These are phyloP conservation scores for Eulacestoma nigropectus DNA, from an alignment of 2,113 vertebrate genomes.

Conservation along the genomic window DNA sequence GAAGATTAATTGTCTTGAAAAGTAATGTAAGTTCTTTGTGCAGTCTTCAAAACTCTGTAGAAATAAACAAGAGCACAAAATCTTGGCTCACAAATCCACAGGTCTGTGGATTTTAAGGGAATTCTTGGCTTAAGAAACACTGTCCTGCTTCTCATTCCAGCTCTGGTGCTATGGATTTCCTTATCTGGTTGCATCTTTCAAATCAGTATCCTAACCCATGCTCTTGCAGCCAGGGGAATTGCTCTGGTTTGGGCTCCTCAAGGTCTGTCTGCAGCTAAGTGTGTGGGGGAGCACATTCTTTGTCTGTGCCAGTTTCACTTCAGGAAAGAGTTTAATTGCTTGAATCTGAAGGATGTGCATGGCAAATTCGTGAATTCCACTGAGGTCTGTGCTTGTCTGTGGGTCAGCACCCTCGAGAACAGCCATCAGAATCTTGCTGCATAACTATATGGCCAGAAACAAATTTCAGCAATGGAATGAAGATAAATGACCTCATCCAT, in stretches of 20 bases:
- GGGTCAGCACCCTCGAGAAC: background rate
- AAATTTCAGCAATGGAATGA: background rate
- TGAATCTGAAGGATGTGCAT: background rate
- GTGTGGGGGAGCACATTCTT: background rate
- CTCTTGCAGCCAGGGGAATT: background rate
- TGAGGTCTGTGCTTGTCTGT: background rate
- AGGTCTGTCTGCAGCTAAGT: background rate
- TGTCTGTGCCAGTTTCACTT: background rate
- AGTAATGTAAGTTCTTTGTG: background rate
- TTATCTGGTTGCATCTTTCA: background rate
- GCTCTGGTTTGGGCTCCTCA: background rate
- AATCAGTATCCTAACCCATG: background rate
- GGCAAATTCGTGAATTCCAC: background rate
- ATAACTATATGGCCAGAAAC: background rate
- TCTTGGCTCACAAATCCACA: background rate
- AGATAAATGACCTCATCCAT: slow-evolving; percentile 8
- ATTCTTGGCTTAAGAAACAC: background rate
- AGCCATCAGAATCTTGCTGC: background rate
- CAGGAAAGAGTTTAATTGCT: slow-evolving; percentile 15
- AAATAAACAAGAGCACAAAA: background rate
- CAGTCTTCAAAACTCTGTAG: background rate
- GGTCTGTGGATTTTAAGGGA: background rate
- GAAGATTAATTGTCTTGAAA: background rate
- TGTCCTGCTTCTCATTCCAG: background rate
- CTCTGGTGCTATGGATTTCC: background rate